Percentiles rank a stretch among this genome's conserved stretches.
Evolutionary conservation across 2,888 invertebrate genomes (phyloP).

Genomic region (Diogma glabrata): DNA sequence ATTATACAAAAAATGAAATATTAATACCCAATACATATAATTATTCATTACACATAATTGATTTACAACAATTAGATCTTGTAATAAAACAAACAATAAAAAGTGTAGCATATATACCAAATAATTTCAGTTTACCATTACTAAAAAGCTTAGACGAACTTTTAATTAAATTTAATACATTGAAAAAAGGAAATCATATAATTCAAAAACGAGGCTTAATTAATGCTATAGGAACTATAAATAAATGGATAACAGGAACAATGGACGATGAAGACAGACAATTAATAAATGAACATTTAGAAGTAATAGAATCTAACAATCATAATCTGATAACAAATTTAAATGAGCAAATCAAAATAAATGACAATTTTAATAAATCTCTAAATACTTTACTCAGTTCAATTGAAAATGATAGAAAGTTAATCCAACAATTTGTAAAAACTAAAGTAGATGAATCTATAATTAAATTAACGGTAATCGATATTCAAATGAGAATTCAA

Average conservation of each 20-base stretch:
- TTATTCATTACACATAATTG: not conserved
- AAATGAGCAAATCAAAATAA: not conserved
- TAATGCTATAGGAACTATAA: not conserved
- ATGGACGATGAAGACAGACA: not conserved
- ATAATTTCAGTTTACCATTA: not conserved
- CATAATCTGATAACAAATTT: not conserved
- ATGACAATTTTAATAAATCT: not conserved
- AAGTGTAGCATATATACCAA: not conserved
- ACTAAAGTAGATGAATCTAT: not conserved
- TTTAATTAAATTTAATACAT: not conserved
- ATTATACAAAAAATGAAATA: not conserved
- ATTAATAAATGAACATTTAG: not conserved
- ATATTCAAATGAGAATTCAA: not conserved
- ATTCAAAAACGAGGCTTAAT: not conserved
- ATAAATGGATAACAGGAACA: not conserved
- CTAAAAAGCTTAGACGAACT: not conserved
- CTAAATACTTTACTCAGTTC: not conserved
- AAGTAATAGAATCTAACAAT: not conserved
- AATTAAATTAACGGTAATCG: too few species aligned
- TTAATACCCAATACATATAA: not conserved
- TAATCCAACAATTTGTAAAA: not conserved
- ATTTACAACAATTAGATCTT: not conserved
- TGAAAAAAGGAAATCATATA: not conserved
- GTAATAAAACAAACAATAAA: not conserved
- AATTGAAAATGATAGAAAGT: not conserved